These are phyloP conservation scores for Papilio elwesi DNA, from an alignment of 2,888 invertebrate species.

Conservation along the genomic window DNA sequence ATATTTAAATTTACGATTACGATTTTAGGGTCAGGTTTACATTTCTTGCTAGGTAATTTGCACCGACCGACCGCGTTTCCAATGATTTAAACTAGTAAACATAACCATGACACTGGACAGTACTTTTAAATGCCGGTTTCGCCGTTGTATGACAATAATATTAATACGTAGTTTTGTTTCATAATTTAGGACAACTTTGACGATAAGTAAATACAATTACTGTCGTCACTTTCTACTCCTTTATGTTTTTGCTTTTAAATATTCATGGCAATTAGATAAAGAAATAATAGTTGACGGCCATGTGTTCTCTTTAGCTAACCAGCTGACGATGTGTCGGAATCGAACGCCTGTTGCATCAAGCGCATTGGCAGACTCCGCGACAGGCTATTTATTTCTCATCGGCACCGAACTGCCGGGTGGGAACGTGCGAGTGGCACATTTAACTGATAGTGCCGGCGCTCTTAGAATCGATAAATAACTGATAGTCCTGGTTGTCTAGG, in stretches of 20 bases:
- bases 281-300: not conserved
- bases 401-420: slow-evolving; percentile 42
- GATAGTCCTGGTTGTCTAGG: no score
- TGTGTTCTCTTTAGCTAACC: not conserved
- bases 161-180: no score
- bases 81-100: no score
- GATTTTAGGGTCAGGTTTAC: not conserved
- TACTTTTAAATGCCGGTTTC: no score
- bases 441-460: slow-evolving; percentile 39
- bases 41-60: not conserved
- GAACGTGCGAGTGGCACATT: slow-evolving; percentile 50
- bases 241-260: not conserved
- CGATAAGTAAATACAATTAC: no score
- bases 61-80: not conserved
- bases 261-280: not conserved
- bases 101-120: no score
- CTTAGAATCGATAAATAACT: no score
- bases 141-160: no score
- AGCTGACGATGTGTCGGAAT: slow-evolving; percentile 19
- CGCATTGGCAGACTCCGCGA: slow-evolving; percentile 66
- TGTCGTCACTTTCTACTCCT: not conserved
- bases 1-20: not conserved
- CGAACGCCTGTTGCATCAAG: slow-evolving; percentile 38
- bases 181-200: no score
- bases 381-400: slow-evolving; percentile 71